Evolutionary conservation across 2,797 vertebrate species (phyloP).

Genomic region (Pseudochaenichthys georgianus): DNA sequence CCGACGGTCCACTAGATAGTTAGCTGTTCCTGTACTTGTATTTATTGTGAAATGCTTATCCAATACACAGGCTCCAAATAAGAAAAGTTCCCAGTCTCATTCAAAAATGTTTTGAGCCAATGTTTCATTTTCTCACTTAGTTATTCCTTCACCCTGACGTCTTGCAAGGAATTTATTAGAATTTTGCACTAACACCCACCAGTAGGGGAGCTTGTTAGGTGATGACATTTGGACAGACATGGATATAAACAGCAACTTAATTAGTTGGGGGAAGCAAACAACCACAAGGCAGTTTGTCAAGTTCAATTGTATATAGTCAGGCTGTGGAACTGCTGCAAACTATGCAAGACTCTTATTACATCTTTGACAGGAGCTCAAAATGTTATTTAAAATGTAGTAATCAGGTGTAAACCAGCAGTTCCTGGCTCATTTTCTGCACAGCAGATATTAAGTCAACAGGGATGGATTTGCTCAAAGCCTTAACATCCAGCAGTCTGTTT

Average conservation of each 20-base stretch:
- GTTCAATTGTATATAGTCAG: background rate
- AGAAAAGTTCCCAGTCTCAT: background rate
- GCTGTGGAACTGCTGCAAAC: background rate
- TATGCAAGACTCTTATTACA: background rate
- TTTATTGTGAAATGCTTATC: background rate
- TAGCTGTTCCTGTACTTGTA: background rate
- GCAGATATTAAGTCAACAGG: constrained; percentile 30
- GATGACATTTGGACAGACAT: too few relatives aligned
- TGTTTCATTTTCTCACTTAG: background rate
- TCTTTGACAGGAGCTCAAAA: constrained; percentile 10
- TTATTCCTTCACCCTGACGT: too few relatives aligned
- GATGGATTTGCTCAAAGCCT: constrained; percentile 49
- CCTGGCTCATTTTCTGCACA: constrained; percentile 18
- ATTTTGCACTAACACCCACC: too few relatives aligned
- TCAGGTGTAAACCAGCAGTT: background rate
- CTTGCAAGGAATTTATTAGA: too few relatives aligned
- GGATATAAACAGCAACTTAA: too few relatives aligned
- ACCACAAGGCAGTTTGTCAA: too few relatives aligned
- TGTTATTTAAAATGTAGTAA: background rate
- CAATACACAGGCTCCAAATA: background rate
- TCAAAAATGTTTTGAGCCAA: background rate
- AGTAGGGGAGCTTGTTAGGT: too few relatives aligned
- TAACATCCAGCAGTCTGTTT: constrained; percentile 61
- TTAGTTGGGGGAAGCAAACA: too few relatives aligned
- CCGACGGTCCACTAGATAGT: background rate